Evolutionary conservation across 53 echinoderm and acorn worm genomes (phyloP), one percentile per base, ranked within the genome.

Genomic region (Henricia sp.): DNA sequence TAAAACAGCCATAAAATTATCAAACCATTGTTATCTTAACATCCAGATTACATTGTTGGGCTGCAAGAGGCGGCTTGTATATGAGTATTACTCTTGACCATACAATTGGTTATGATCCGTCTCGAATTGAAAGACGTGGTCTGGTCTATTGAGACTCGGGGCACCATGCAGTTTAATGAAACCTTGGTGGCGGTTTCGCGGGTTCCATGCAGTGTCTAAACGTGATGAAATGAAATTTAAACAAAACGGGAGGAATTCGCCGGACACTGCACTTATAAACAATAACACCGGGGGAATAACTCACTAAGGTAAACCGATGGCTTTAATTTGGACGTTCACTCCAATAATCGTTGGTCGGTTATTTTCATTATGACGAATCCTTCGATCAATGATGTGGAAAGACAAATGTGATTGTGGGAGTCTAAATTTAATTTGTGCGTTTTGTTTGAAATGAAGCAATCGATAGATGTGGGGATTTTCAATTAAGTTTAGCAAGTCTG

Each of bases 251-350:
- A 6, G 40, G 29, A 20, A 43, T 44, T 48, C 41, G 16, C 80
- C 80, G 80, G 80, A 80, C 80, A 80, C 64, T 80, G 80, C 28
- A 63, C 50, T 48, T 60, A 57, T 48, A 63, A 80, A 80, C 80
- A 80, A 80, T 44, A 80, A 80, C 80, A 80, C 17, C 34, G 75
- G 39, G 57, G 27, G 42, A 44, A 26, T 59, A 38, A 20, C 44
- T 9, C 13, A 9, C 13, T 44, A 44, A 9, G 44, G 44, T 44
- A 44, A 44, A 44, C 13, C 44, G 13, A 6, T 44, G 44, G 44
- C 44, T 13, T 44, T 6, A 44, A 44, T 13, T 44, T 44, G 44
- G 44, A 13, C 6, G 6, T 44, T 44, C 44, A 44, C n/a, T n/a
- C n/a, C n/a, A n/a, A n/a, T n/a, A n/a, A n/a, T n/a, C n/a, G n/a